Evolutionary conservation across 2,888 invertebrate species (phyloP).

Genomic region (Colostygia pectinataria): DNA sequence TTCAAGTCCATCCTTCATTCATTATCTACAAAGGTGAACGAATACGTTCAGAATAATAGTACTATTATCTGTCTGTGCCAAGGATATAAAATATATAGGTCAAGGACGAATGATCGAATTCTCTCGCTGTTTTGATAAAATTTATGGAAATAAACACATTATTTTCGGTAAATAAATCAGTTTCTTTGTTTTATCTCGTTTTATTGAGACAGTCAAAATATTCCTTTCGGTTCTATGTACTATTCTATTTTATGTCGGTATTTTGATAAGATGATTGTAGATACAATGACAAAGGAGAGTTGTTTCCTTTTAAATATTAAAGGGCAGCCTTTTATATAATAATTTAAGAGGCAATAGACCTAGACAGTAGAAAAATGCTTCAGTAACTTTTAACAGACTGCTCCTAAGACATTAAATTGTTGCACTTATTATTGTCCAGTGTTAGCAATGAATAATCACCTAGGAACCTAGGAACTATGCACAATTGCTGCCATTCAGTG

Average conservation of each 20-base stretch:
- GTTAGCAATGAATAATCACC: no score
- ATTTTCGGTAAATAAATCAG: neutral
- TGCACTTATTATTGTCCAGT: no score
- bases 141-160: neutral
- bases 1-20: constrained; percentile 1
- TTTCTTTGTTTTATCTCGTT: neutral
- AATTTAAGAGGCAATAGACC: no score
- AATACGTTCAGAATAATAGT: constrained; percentile 4
- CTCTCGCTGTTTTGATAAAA: neutral
- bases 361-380: no score
- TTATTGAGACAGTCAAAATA: neutral
- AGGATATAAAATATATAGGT: constrained; percentile 1
- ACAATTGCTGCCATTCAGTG: no score
- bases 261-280: constrained; percentile 2
- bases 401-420: no score
- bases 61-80: no score
- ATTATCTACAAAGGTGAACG: constrained; percentile 7
- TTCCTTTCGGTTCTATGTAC: neutral
- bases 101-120: constrained; percentile 4
- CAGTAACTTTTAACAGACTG: no score
- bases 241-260: constrained; percentile 3
- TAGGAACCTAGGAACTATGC: no score
- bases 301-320: constrained; percentile 5
- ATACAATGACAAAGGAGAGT: constrained; percentile 2
- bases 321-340: neutral